These are phyloP conservation scores for Gephyroberyx darwinii DNA, from an alignment of 2,797 vertebrate genomes.

Conservation along the genomic window DNA sequence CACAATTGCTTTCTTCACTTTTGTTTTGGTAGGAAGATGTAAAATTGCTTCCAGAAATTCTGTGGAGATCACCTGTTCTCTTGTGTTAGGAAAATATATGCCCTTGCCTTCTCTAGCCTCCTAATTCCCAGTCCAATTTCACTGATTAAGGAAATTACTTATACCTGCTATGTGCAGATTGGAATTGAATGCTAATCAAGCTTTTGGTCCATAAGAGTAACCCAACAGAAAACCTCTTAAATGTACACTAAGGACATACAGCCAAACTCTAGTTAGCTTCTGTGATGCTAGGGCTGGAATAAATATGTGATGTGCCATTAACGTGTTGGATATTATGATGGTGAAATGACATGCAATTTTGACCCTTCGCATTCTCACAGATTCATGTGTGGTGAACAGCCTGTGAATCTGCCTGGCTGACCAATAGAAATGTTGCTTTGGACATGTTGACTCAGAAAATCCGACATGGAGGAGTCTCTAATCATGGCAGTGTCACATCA, in stretches of 20 bases:
- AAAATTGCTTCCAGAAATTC: constrained; percentile 42
- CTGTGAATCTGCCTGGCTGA: too few species aligned
- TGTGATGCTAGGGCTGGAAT: neutral
- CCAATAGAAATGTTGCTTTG: too few species aligned
- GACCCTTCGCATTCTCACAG: too few species aligned
- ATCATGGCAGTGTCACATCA: too few species aligned
- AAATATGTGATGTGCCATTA: too few species aligned
- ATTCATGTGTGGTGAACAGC: too few species aligned
- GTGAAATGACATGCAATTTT: too few species aligned
- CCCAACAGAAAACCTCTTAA: constrained; percentile 47
- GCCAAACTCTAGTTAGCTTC: constrained; percentile 36
- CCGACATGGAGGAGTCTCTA: too few species aligned
- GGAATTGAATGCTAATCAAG: constrained; percentile 20
- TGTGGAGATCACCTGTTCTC: constrained; percentile 42
- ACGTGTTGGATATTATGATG: too few species aligned
- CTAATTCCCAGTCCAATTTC: constrained; percentile 1
- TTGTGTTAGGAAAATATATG: constrained; percentile 33
- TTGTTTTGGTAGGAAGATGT: constrained; percentile 27
- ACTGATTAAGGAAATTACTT: constrained; percentile 59
- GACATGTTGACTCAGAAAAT: too few species aligned
- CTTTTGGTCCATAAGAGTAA: neutral
- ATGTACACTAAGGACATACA: constrained; percentile 29
- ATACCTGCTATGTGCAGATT: constrained; percentile 30
- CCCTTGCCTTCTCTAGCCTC: neutral
- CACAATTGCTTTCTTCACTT: constrained; percentile 36